Conservation (phyloP, 2,888 invertebrate genomes). For the Cephus runcator region DNA sequence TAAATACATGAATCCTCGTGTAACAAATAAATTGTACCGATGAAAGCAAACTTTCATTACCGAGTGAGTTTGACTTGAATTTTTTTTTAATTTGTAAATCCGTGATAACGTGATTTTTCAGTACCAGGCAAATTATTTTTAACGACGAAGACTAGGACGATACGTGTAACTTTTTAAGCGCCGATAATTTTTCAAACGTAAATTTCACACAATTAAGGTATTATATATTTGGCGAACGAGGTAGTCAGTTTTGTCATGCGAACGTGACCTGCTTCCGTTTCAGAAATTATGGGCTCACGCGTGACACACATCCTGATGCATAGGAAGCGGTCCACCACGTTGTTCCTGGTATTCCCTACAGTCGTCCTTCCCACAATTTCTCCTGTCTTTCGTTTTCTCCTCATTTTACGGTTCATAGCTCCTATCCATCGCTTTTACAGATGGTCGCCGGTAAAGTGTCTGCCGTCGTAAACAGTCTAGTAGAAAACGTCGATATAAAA, state of each 20-base stretch:
- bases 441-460: not conserved
- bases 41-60: not conserved
- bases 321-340: not conserved
- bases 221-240: conserved; percentile 21
- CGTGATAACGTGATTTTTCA: too few species aligned
- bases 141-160: not conserved
- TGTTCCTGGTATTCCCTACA: not conserved
- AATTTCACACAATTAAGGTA: conserved; percentile 25
- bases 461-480: not conserved
- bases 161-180: not conserved
- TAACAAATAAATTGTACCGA: not conserved
- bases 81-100: too few species aligned
- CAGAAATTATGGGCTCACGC: conserved; percentile 44
- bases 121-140: too few species aligned
- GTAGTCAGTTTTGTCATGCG: conserved; percentile 32
- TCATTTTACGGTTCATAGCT: not conserved
- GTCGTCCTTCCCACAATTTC: not conserved
- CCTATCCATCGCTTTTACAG: not conserved
- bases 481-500: not conserved
- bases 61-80: not conserved
- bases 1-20: not conserved
- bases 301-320: conserved; percentile 39
- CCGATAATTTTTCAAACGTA: not conserved
- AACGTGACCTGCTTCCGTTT: conserved; percentile 40
- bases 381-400: not conserved